phyloP scores from a whole-genome alignment of 1,140 invertebrate species.

The Drosophila saltans region DNA sequence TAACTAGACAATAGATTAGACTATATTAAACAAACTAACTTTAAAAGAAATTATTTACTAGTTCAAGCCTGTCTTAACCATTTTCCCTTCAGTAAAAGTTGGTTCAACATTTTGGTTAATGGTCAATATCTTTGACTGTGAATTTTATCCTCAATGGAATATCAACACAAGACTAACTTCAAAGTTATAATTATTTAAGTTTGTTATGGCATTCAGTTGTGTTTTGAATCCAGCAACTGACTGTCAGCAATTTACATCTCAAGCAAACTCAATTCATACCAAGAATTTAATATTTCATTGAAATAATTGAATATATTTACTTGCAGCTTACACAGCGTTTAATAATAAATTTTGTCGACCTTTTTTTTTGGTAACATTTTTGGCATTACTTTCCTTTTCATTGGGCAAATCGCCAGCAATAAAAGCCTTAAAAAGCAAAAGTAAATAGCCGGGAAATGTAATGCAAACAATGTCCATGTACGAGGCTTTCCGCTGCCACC shows the following conservation, averaged over 20 bases:
- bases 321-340: neutral
- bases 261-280: neutral
- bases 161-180: no score
- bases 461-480: constrained; percentile 51
- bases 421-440: constrained; percentile 49
- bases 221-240: no score
- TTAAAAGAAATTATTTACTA: no score
- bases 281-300: neutral
- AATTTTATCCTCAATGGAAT: no score
- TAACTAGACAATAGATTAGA: no score
- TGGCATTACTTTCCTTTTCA: constrained; percentile 39
- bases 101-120: no score
- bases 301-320: neutral
- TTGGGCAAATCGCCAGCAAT: constrained; percentile 24
- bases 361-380: constrained; percentile 5
- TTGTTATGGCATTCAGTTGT: no score
- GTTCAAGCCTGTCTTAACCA: no score
- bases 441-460: constrained; percentile 37
- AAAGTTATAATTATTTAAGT: no score
- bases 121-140: no score
- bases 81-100: no score
- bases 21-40: no score
- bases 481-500: neutral
- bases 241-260: neutral
- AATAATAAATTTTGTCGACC: neutral